These are phyloP conservation scores for Danio jaintianensis DNA, from an alignment of 2,797 vertebrate species.

Conservation along the genomic window DNA sequence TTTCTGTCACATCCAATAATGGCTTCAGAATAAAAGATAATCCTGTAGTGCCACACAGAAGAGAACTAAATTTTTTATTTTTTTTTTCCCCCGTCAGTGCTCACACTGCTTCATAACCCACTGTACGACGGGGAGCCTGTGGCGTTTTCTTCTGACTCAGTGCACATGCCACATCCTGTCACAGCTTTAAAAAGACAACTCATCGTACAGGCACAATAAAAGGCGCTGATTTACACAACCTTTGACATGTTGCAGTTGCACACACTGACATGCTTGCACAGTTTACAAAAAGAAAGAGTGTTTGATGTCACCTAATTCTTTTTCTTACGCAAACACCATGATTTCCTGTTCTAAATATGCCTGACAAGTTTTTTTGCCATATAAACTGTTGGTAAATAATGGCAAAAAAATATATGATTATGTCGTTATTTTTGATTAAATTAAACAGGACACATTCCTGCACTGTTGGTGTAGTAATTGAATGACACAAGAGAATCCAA, in stretches of 20 bases:
- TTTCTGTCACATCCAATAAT: slow-evolving; percentile 23
- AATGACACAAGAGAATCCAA: too few relatives aligned
- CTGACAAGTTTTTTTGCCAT: too few relatives aligned
- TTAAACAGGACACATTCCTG: too few relatives aligned
- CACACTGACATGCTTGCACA: background rate
- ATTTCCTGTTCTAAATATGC: too few relatives aligned
- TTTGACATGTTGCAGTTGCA: background rate
- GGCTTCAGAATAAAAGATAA: slow-evolving; percentile 15
- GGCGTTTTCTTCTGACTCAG: slow-evolving; percentile 53
- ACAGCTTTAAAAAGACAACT: slow-evolving; percentile 32
- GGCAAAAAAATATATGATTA: too few relatives aligned
- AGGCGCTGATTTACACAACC: background rate
- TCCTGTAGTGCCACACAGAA: slow-evolving; percentile 1
- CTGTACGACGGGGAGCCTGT: slow-evolving; percentile 44
- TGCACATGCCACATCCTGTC: slow-evolving; percentile 63
- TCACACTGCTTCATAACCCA: slow-evolving; percentile 39
- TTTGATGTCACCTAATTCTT: too few relatives aligned
- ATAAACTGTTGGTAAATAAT: too few relatives aligned
- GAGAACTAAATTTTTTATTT: slow-evolving; percentile 15
- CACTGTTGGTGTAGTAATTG: too few relatives aligned
- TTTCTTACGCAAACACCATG: too few relatives aligned
- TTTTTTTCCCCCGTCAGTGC: background rate
- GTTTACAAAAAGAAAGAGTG: background rate
- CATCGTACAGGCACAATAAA: background rate
- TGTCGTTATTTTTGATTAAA: too few relatives aligned